Evolutionary conservation across 2,888 invertebrate genomes (phyloP).

Genomic region (Zele albiditarsus): DNA sequence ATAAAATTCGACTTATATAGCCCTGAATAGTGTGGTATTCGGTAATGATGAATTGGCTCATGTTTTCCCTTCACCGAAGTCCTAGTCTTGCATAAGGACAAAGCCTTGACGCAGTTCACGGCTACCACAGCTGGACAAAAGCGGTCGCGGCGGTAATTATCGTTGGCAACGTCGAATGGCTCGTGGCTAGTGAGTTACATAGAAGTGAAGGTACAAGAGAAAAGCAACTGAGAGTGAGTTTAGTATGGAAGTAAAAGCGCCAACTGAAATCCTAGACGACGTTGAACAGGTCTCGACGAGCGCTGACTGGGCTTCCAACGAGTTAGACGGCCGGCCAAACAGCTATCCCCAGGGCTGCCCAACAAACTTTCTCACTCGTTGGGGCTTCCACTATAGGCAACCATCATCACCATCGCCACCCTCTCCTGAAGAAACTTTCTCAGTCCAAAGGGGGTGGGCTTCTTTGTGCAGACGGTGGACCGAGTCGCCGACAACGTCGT

Average conservation of each 20-base stretch:
- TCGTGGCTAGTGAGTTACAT: conserved; percentile 49
- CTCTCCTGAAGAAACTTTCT: conserved; percentile 64
- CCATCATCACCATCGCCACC: conserved; percentile 42
- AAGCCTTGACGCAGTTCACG: conserved; percentile 25
- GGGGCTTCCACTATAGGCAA: conserved; percentile 50
- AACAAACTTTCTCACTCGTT: conserved; percentile 63
- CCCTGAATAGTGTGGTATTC: neutral
- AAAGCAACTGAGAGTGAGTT: conserved; percentile 34
- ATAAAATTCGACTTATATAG: neutral
- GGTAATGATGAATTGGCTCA: conserved; percentile 6
- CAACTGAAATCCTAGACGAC: conserved; percentile 43
- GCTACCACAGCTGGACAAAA: conserved; percentile 61
- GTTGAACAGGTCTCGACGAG: conserved; percentile 44
- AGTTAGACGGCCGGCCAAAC: conserved; percentile 64
- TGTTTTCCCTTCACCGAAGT: conserved; percentile 7
- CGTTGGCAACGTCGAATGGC: conserved; percentile 55
- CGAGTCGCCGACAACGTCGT: conserved; percentile 39
- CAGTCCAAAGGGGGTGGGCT: conserved; percentile 40
- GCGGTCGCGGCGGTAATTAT: conserved; percentile 67
- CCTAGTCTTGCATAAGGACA: neutral
- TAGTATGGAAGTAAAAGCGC: conserved; percentile 47
- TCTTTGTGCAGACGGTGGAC: conserved; percentile 48
- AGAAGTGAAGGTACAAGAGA: conserved; percentile 44
- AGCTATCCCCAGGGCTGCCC: conserved; percentile 58
- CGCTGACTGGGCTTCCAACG: conserved; percentile 67